Percentiles rank a stretch among this genome's conserved stretches.
phyloP scores from a whole-genome alignment of 1,140 invertebrate species.

The Drosophila mauritiana region DNA sequence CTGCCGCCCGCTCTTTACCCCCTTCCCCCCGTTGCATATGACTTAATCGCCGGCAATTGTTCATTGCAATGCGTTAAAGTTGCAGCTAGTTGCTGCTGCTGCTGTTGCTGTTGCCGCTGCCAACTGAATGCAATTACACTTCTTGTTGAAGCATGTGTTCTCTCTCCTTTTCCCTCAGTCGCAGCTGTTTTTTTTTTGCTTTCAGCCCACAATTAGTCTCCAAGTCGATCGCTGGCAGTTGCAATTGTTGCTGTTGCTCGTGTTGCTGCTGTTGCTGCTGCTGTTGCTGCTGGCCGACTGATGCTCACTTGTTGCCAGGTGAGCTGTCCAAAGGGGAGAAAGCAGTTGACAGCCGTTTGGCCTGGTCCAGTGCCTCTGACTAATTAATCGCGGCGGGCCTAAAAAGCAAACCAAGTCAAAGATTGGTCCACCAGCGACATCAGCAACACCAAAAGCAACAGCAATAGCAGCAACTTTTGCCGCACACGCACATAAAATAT shows the following conservation, averaged over 20 bases:
- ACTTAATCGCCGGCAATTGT: slow-evolving; percentile 77
- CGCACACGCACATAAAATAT: slow-evolving; percentile 80
- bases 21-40: slow-evolving; percentile 29
- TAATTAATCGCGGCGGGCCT: slow-evolving; percentile 33
- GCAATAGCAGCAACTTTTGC: slow-evolving; percentile 20
- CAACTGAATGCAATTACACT: slow-evolving; percentile 69
- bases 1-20: not conserved
- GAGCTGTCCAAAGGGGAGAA: slow-evolving; percentile 48
- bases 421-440: slow-evolving; percentile 29
- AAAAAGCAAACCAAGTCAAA: slow-evolving; percentile 56
- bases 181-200: slow-evolving; percentile 27
- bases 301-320: slow-evolving; percentile 63
- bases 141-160: slow-evolving; percentile 58
- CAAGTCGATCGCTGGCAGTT: slow-evolving; percentile 21
- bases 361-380: slow-evolving; percentile 44
- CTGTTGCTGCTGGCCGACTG: slow-evolving; percentile 39
- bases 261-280: slow-evolving; percentile 12
- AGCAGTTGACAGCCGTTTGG: slow-evolving; percentile 67
- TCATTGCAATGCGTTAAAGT: slow-evolving; percentile 57
- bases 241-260: slow-evolving; percentile 47
- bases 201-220: slow-evolving; percentile 49
- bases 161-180: slow-evolving; percentile 12
- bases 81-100: slow-evolving; percentile 23
- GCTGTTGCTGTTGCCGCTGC: slow-evolving; percentile 10
- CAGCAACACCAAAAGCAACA: not conserved